A percentile compares a stretch with the other conserved stretches of the same genome.
Evolutionary conservation across 2,113 vertebrate species (phyloP).

Genomic region (Heterotis niloticus): DNA sequence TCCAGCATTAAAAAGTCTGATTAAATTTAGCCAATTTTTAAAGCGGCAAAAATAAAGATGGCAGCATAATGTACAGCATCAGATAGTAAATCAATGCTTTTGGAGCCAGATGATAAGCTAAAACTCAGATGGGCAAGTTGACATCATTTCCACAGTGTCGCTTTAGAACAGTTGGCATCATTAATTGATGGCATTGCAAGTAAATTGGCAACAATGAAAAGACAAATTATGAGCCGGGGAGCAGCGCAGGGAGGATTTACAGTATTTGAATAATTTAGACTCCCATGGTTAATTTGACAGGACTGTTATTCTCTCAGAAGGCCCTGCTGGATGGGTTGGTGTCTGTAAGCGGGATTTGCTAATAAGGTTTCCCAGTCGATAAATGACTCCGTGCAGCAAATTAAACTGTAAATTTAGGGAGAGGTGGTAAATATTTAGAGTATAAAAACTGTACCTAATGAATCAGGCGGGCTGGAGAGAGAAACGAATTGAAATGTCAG

Average conservation of each 20-base stretch:
- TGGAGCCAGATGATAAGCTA: conserved; percentile 37
- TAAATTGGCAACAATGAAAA: conserved; percentile 92
- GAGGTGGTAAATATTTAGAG: conserved; percentile 81
- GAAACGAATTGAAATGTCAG: conserved; percentile 66
- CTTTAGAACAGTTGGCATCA: conserved; percentile 84
- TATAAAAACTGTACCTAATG: conserved; percentile 76
- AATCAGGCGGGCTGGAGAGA: conserved; percentile 58
- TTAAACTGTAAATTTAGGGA: conserved; percentile 79
- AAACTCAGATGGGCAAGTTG: conserved; percentile 41
- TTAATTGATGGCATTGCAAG: conserved; percentile 89
- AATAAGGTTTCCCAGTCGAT: conserved; percentile 90
- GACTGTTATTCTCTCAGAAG: conserved; percentile 89
- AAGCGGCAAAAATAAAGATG: conserved; percentile 36
- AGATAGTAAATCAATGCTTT: conserved; percentile 66
- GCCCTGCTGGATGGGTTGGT: conserved; percentile 71
- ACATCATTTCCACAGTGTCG: conserved; percentile 54
- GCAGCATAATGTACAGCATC: conserved; percentile 47
- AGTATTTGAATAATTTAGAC: conserved; percentile 99
- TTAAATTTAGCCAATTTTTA: conserved; percentile 58
- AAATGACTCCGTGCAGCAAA: conserved; percentile 83
- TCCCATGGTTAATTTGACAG: conserved; percentile 89
- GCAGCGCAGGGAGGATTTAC: conserved; percentile 86
- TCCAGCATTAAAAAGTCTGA: conserved; percentile 48
- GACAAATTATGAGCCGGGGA: conserved; percentile 93
- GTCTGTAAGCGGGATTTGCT: conserved; percentile 69